Evolutionary conservation across 2,888 invertebrate species (phyloP), one percentile per base, ranked within the genome.

Genomic region (Watsonalla binaria): DNA sequence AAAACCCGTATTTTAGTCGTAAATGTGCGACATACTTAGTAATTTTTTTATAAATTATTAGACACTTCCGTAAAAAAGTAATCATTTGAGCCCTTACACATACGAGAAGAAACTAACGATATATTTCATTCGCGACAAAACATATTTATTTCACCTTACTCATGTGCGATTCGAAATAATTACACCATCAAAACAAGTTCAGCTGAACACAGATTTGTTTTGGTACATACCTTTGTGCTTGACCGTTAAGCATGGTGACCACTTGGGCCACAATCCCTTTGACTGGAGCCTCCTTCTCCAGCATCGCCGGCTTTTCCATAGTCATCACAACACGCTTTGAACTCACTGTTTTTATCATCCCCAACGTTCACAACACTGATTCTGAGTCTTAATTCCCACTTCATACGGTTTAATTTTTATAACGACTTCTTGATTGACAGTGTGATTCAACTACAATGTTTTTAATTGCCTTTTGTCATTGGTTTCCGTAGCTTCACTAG

Each of bases 211-310:
- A 37, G 8, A 37, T 7, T 8, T 8, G 37, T 37, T 2, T 6
- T 37, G 6, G 6, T 7, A 6, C 85, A 47, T 85, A 90, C 90
- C 86, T 88, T 65, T 90, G 88, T 57, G 89, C 88, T 70, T 90
- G 90, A 64, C 85, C 87, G 71, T 91, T 91, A 48, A 91, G 86
- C 86, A 91, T 89, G 35, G 91, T 91, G 66, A 91, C 90, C 66
- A 91, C 90, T 72, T 91, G 91, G 49, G 91, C 91, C 72, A 91
- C 91, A 24, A 90, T 86, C 58, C 91, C 91, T 61, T 90, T 90
- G 45, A 82, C 80, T 2, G 91, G 91, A 51, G 86, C 86, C 72
- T 90, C 91, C 75, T 81, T 82, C 64, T 89, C 89, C 79, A 80
- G 60, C 78, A 90, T 69, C 55, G 68, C 69, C 9, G 80, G 65